Percentiles rank a stretch among this genome's conserved stretches.
Evolutionary conservation across 2,888 invertebrate genomes (phyloP).

Genomic region (Carterocephalus palaemon): DNA sequence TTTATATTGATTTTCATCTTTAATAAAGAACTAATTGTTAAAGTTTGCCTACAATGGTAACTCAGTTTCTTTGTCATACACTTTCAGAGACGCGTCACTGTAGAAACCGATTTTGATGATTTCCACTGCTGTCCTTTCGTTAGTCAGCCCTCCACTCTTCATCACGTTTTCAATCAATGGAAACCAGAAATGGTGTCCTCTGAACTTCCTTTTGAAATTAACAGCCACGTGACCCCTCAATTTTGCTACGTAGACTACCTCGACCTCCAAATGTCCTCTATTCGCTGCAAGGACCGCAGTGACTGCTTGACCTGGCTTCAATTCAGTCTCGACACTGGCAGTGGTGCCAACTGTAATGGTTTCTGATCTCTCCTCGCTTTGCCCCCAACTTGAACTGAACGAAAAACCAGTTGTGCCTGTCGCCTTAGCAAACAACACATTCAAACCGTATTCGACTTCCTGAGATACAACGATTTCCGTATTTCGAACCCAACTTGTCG

Average conservation of each 20-base stretch:
- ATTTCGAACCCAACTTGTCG: slow-evolving; percentile 51
- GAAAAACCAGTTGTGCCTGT: slow-evolving; percentile 50
- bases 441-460: slow-evolving; percentile 54
- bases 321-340: slow-evolving; percentile 53
- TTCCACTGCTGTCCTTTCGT: slow-evolving; percentile 43
- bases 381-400: slow-evolving; percentile 51
- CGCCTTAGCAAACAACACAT: slow-evolving; percentile 49
- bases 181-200: slow-evolving; percentile 59
- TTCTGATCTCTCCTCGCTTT: slow-evolving; percentile 53
- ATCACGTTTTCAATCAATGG: slow-evolving; percentile 49
- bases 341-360: slow-evolving; percentile 50
- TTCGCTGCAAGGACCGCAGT: slow-evolving; percentile 55
- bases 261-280: slow-evolving; percentile 49
- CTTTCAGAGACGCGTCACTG: slow-evolving; percentile 52
- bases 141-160: slow-evolving; percentile 42
- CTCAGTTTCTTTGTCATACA: slow-evolving; percentile 52
- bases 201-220: slow-evolving; percentile 45
- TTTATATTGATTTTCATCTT: too few species aligned
- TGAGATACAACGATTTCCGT: slow-evolving; percentile 50
- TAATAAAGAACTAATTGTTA: too few species aligned
- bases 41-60: slow-evolving; percentile 43
- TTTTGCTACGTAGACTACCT: slow-evolving; percentile 47
- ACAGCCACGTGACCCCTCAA: slow-evolving; percentile 57
- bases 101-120: slow-evolving; percentile 51
- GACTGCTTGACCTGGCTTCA: slow-evolving; percentile 52